A percentile compares a stretch with the other conserved stretches of the same genome.
Evolutionary conservation across 64 coral and sea anemone species (phyloP).

Genomic region (Stichodactyla mertensii): DNA sequence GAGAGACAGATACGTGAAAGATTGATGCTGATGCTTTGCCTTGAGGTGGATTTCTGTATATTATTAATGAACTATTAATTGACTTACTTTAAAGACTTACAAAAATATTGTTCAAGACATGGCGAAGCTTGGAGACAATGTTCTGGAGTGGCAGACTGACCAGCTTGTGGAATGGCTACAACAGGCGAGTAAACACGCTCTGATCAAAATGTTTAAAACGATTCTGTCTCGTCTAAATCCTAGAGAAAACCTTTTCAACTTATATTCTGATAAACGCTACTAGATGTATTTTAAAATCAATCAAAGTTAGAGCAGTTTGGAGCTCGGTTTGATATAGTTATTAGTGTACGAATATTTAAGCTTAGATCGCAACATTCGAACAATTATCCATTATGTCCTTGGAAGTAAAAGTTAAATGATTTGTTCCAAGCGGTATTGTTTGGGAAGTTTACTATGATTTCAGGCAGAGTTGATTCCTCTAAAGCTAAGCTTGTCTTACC

Average conservation of each 20-base stretch:
- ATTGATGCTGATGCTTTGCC: background rate
- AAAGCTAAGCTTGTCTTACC: background rate
- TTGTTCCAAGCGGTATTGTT: background rate
- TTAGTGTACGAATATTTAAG: no score
- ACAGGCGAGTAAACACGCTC: slow-evolving; percentile 3
- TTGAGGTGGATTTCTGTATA: background rate
- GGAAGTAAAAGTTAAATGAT: background rate
- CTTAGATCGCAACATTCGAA: background rate
- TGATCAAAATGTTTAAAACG: background rate
- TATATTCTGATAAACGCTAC: background rate
- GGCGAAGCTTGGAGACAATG: slow-evolving; percentile 7
- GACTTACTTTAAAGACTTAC: background rate
- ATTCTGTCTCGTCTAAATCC: background rate
- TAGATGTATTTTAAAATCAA: background rate
- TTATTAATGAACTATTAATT: background rate
- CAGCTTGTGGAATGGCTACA: background rate
- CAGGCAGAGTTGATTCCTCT: background rate
- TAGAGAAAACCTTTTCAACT: background rate
- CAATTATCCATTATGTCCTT: background rate
- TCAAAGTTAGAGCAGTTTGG: background rate
- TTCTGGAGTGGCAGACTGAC: background rate
- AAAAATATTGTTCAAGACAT: background rate
- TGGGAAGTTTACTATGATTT: background rate
- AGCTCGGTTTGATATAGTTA: background rate
- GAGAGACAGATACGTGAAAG: background rate